Conservation (phyloP, 2,113 vertebrate species). For the Cyanoderma ruficeps region DNA sequence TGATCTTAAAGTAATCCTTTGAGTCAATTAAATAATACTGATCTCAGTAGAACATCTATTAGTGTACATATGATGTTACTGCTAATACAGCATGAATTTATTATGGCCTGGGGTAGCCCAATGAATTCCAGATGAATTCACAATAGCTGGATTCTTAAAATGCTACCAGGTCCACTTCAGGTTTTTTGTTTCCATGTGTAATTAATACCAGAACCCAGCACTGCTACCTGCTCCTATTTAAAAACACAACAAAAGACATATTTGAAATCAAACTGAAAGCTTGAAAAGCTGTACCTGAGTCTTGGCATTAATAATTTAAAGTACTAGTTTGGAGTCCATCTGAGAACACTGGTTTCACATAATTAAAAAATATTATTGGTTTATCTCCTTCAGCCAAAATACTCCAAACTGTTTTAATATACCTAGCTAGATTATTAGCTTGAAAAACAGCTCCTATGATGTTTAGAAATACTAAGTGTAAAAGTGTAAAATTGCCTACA, state of each 20-base stretch:
- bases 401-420: background rate
- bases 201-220: slow-evolving; percentile 44
- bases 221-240: slow-evolving; percentile 24
- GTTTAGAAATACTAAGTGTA: background rate
- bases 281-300: background rate
- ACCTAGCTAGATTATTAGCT: background rate
- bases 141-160: slow-evolving; percentile 60
- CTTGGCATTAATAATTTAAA: background rate
- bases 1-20: slow-evolving; percentile 57
- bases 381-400: background rate
- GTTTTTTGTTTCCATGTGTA: slow-evolving; percentile 55
- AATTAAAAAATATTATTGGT: background rate
- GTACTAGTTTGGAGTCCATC: background rate
- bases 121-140: slow-evolving; percentile 64
- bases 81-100: slow-evolving; percentile 57
- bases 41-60: slow-evolving; percentile 59
- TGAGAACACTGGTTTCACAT: background rate
- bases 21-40: slow-evolving; percentile 55
- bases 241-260: background rate
- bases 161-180: slow-evolving; percentile 54
- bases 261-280: background rate
- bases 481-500: background rate
- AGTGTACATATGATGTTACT: slow-evolving; percentile 48
- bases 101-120: slow-evolving; percentile 42
- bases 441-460: background rate